Evolutionary conservation across 2,113 vertebrate species (phyloP).

Genomic region (Speoplatyrhinus poulsoni): DNA sequence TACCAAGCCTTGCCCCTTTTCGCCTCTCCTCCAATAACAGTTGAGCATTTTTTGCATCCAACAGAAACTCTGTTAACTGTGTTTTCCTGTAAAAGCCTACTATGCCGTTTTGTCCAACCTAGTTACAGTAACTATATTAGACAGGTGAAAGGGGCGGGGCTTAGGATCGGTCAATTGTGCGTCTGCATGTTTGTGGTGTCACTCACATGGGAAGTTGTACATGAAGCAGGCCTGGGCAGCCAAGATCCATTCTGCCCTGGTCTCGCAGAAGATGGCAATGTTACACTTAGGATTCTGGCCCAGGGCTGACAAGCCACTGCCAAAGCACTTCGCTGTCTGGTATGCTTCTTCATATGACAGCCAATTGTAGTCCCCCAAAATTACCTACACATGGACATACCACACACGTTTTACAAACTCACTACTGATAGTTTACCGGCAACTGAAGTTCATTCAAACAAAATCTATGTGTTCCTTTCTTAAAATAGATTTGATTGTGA

Average conservation of each 20-base stretch:
- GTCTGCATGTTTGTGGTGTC: not conserved
- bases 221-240: conserved; percentile 95
- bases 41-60: too few species aligned
- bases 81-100: too few species aligned
- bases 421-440: too few species aligned
- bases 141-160: too few species aligned
- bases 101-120: too few species aligned
- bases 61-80: too few species aligned
- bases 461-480: too few species aligned
- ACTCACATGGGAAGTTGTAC: conserved; percentile 95
- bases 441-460: too few species aligned
- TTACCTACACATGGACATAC: conserved; percentile 79
- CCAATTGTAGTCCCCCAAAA: conserved; percentile 94
- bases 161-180: not conserved
- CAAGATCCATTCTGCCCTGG: conserved; percentile 93
- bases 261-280: conserved; percentile 97
- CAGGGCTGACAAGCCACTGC: conserved; percentile 87
- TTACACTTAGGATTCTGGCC: conserved; percentile 89
- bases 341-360: conserved; percentile 89
- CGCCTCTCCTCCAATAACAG: too few species aligned
- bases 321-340: conserved; percentile 82
- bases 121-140: too few species aligned
- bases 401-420: not conserved
- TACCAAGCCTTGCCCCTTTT: too few species aligned
- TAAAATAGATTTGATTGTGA: too few species aligned